Evolutionary conservation across 2,888 invertebrate genomes (phyloP).

Genomic region (Leptopilina syphax): DNA sequence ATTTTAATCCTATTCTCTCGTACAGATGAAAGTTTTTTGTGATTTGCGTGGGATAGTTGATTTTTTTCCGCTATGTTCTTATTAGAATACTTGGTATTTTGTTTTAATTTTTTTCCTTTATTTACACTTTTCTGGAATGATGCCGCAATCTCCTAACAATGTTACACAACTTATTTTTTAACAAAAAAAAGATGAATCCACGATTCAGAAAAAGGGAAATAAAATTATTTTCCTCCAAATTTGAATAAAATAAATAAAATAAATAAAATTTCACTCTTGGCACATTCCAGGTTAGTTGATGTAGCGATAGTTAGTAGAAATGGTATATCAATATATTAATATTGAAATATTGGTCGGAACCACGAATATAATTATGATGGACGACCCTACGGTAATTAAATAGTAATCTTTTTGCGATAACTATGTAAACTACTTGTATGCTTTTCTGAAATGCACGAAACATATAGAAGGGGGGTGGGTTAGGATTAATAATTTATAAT

Average conservation of each 20-base stretch:
- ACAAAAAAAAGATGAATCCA: slow-evolving; percentile 32
- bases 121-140: slow-evolving; percentile 68
- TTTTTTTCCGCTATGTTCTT: slow-evolving; percentile 55
- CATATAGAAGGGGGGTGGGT: slow-evolving; percentile 87
- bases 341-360: slow-evolving; percentile 67
- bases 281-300: slow-evolving; percentile 74
- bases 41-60: slow-evolving; percentile 41
- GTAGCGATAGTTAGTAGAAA: slow-evolving; percentile 73
- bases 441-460: slow-evolving; percentile 92
- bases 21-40: slow-evolving; percentile 35
- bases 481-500: slow-evolving; percentile 76
- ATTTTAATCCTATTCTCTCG: slow-evolving; percentile 35
- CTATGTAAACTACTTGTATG: slow-evolving; percentile 82
- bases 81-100: slow-evolving; percentile 60
- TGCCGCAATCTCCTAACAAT: slow-evolving; percentile 50
- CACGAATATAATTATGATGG: slow-evolving; percentile 69
- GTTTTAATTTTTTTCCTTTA: slow-evolving; percentile 58
- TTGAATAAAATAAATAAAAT: background rate
- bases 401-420: slow-evolving; percentile 71
- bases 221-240: background rate
- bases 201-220: slow-evolving; percentile 16
- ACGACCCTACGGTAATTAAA: slow-evolving; percentile 68
- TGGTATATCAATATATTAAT: slow-evolving; percentile 71
- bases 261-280: slow-evolving; percentile 52
- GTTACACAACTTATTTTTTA: background rate